A percentile compares a stretch with the other conserved stretches of the same genome.
Conservation (phyloP, 2,797 vertebrate species). For the Ataeniobius toweri region DNA sequence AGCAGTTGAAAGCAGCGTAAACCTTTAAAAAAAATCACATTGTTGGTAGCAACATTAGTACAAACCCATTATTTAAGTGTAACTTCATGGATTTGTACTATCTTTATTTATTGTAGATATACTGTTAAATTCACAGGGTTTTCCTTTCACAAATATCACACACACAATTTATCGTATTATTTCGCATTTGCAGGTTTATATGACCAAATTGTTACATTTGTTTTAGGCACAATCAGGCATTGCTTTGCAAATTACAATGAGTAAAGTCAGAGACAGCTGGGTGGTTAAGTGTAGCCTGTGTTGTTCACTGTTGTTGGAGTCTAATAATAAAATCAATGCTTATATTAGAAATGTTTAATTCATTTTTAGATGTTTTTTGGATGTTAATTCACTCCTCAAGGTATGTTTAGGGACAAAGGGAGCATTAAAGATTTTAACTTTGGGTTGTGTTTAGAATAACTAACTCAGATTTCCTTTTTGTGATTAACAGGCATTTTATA, state of each 20-base stretch:
- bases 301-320: neutral
- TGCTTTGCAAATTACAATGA: no score
- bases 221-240: no score
- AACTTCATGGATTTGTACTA: neutral
- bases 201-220: no score
- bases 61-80: neutral
- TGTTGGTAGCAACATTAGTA: neutral
- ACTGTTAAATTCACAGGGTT: neutral
- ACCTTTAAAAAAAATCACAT: neutral
- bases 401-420: neutral
- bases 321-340: neutral
- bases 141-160: no score
- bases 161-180: neutral
- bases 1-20: neutral
- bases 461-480: neutral
- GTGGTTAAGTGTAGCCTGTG: neutral
- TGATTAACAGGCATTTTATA: constrained; percentile 2
- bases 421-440: neutral
- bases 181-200: neutral
- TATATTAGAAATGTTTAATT: neutral
- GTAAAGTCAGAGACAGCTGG: no score
- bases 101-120: neutral
- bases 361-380: neutral
- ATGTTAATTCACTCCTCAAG: neutral
- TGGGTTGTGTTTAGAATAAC: neutral